These are phyloP conservation scores for Eulemur coronatus DNA, from an alignment of 2,797 vertebrate genomes.

Conservation along the genomic window DNA sequence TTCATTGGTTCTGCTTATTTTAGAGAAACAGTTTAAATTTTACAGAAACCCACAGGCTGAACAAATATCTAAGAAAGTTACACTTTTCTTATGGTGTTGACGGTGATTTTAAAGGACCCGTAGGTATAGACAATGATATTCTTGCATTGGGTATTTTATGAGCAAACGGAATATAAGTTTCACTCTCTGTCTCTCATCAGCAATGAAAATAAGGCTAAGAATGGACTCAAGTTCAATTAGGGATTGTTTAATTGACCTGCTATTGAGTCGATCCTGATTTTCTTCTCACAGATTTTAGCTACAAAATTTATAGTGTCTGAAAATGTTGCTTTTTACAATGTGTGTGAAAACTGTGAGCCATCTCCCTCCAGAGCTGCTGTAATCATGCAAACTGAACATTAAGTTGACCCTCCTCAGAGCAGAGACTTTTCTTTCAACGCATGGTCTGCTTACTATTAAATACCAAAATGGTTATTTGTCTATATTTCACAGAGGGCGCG, in stretches of 20 bases:
- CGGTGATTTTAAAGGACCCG: not conserved
- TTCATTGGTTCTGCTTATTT: conserved; percentile 50
- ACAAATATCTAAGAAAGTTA: conserved; percentile 4
- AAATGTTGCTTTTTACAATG: conserved; percentile 41
- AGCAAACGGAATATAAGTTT: not conserved
- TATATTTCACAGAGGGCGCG: not conserved
- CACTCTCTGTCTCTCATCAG: not conserved
- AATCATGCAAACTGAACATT: not conserved
- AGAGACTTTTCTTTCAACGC: not conserved
- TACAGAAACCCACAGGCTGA: conserved; percentile 27
- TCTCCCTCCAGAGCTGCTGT: not conserved
- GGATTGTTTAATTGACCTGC: not conserved
- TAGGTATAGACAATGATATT: not conserved
- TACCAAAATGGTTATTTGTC: not conserved
- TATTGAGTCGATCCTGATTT: not conserved
- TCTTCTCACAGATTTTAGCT: conserved; percentile 29
- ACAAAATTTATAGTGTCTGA: conserved; percentile 29
- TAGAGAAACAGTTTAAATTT: conserved; percentile 55
- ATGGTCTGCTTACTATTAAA: not conserved
- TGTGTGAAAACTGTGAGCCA: not conserved
- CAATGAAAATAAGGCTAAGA: not conserved
- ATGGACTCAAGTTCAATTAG: conserved; percentile 9
- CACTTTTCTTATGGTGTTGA: not conserved
- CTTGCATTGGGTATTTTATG: not conserved
- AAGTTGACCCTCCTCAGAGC: not conserved